Evolutionary conservation across 2,888 invertebrate genomes (phyloP).

Genomic region (Caenorhabditis angaria): DNA sequence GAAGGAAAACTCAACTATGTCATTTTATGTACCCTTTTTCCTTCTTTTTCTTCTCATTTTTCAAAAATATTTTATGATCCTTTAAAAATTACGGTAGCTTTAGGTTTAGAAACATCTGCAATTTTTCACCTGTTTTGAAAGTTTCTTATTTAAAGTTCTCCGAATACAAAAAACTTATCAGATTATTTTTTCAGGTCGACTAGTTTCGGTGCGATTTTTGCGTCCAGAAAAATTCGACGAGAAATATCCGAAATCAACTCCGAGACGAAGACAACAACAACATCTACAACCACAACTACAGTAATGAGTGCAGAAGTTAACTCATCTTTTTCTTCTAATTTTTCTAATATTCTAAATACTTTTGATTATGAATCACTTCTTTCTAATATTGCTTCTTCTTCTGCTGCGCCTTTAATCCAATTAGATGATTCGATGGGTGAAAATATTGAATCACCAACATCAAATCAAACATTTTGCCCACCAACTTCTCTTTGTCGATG

Average conservation of each 20-base stretch:
- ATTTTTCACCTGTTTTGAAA: constrained; percentile 5
- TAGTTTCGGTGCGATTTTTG: constrained; percentile 12
- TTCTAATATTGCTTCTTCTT: neutral
- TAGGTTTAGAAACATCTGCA: neutral
- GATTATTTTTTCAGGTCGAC: constrained; percentile 14
- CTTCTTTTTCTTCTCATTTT: no score
- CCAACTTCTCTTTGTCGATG: no score
- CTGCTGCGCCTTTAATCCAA: no score
- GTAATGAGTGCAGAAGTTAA: neutral
- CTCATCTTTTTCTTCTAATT: neutral
- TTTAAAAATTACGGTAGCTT: neutral
- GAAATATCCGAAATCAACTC: constrained; percentile 1
- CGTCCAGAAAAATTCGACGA: constrained; percentile 8
- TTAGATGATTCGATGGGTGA: no score
- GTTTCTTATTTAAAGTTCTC: neutral
- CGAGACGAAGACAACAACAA: neutral
- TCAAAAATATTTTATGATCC: no score
- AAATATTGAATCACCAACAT: no score
- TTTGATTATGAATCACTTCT: neutral
- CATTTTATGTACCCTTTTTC: no score
- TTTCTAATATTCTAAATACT: neutral
- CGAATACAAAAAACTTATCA: no score
- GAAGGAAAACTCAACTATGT: no score
- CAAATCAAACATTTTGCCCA: no score
- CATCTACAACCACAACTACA: no score